These are phyloP conservation scores for Furcifer pardalis DNA, from an alignment of 2,797 vertebrate species.

Conservation along the genomic window DNA sequence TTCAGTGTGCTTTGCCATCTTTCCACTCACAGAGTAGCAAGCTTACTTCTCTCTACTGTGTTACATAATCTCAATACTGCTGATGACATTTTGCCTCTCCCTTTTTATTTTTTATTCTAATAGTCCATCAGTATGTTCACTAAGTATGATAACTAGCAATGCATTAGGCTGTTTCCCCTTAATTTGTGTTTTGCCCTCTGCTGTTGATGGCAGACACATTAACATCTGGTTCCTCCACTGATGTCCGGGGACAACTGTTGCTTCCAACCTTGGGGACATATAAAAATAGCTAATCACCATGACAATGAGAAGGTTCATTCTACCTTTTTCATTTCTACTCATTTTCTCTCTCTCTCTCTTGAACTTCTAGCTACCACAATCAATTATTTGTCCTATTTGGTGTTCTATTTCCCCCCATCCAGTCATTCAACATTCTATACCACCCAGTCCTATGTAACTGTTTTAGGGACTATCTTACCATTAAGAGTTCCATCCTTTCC, in stretches of 20 bases:
- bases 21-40: not conserved
- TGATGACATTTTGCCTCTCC: conserved; percentile 2
- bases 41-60: not conserved
- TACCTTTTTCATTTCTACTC: not conserved
- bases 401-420: not conserved
- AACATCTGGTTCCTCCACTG: not conserved
- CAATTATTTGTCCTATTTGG: not conserved
- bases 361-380: not conserved
- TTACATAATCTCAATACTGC: not conserved
- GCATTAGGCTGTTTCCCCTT: no score
- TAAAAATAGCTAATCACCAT: not conserved
- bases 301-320: not conserved
- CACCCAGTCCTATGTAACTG: not conserved
- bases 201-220: not conserved
- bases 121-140: not conserved
- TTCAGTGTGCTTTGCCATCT: not conserved
- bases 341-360: not conserved
- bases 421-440: not conserved
- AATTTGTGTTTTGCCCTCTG: no score
- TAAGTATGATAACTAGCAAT: not conserved
- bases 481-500: not conserved
- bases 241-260: not conserved
- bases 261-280: not conserved
- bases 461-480: not conserved
- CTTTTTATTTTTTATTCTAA: not conserved